Conservation (phyloP, 2,797 vertebrate species). For the Pelodytes ibericus region DNA sequence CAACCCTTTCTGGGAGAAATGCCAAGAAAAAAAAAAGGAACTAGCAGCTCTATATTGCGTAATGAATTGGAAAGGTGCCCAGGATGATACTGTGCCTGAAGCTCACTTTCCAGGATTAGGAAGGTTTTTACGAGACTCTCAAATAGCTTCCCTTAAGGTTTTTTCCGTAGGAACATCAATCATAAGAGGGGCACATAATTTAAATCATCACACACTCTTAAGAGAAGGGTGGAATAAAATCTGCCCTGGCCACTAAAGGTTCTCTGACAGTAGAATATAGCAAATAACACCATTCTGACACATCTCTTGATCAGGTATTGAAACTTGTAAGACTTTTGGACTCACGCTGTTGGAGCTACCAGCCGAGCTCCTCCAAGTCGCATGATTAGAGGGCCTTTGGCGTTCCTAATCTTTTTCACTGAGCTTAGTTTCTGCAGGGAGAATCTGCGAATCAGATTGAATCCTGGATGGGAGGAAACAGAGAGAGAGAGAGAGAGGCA, state of each 20-base stretch:
- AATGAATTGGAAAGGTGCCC: conserved; percentile 52
- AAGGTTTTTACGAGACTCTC: conserved; percentile 29
- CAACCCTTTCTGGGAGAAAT: conserved; percentile 39
- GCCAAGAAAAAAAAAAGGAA: conserved; percentile 53
- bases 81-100: conserved; percentile 34
- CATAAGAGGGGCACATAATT: conserved; percentile 22
- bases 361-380: conserved; percentile 83
- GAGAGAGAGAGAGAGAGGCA: background rate
- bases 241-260: background rate
- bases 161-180: conserved; percentile 36
- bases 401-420: conserved; percentile 88
- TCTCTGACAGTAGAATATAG: background rate
- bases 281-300: background rate
- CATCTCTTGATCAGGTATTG: background rate
- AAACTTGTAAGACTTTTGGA: conserved; percentile 19
- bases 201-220: conserved; percentile 2
- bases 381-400: conserved; percentile 82
- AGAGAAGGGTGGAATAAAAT: background rate
- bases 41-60: conserved; percentile 44
- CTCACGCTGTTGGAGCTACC: conserved; percentile 85
- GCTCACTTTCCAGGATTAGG: conserved; percentile 58
- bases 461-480: conserved; percentile 73
- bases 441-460: conserved; percentile 89
- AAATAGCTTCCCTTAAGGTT: conserved; percentile 41
- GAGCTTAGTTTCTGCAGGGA: conserved; percentile 83